Conservation (phyloP, 2,113 vertebrate species). For the Lophotis ruficrista region DNA sequence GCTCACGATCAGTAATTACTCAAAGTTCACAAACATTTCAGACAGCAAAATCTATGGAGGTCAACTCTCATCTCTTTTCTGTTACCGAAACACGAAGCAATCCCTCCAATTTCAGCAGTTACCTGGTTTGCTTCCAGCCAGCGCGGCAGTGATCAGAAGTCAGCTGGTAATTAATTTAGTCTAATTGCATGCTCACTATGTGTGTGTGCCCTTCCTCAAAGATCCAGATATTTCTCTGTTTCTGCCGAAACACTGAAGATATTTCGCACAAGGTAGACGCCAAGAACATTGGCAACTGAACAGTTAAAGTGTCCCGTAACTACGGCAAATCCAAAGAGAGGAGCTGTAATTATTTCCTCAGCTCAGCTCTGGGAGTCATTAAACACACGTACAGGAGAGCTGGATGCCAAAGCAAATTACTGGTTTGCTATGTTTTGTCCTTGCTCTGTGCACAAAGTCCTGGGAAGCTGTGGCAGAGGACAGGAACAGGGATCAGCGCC, state of each 20-base stretch:
- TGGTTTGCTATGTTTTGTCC: background rate
- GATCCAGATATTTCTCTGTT: background rate
- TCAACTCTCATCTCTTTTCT: background rate
- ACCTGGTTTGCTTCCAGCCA: background rate
- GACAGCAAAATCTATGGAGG: accelerated
- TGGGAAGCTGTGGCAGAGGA: background rate
- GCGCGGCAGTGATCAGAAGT: accelerated
- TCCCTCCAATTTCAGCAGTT: accelerated
- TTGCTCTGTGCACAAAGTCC: background rate
- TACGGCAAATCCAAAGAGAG: background rate
- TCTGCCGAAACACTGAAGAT: background rate
- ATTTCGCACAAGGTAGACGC: background rate
- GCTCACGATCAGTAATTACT: background rate
- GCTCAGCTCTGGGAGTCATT: background rate
- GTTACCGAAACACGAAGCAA: background rate
- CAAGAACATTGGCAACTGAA: background rate
- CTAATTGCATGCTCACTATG: background rate
- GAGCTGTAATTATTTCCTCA: background rate
- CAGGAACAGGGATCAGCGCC: background rate
- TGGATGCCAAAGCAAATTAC: background rate
- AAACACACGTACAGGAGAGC: background rate
- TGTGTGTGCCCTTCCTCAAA: background rate
- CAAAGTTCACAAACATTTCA: background rate
- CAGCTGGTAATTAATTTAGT: background rate
- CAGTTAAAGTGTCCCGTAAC: background rate